phyloP scores from a whole-genome alignment of 1,140 invertebrate species.

The Leucophenga varia region DNA sequence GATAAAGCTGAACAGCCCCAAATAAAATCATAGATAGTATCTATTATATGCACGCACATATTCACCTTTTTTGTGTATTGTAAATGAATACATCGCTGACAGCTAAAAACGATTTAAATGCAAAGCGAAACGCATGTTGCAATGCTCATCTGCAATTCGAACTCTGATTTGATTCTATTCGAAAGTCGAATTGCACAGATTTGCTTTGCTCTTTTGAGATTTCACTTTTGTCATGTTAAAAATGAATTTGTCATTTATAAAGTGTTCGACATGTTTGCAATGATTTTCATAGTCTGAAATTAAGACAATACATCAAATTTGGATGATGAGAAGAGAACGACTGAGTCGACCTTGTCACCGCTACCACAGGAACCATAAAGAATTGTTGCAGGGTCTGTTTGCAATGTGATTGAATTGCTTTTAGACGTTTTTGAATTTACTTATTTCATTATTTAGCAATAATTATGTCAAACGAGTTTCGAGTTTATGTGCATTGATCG shows the following conservation, averaged over 20 bases:
- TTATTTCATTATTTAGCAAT: slow-evolving; percentile 31
- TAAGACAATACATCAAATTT: slow-evolving; percentile 47
- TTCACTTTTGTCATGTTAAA: slow-evolving; percentile 49
- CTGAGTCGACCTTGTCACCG: slow-evolving; percentile 13
- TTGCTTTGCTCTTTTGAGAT: too few relatives aligned
- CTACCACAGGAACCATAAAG: background rate
- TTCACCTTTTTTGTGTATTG: too few relatives aligned
- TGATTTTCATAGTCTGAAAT: slow-evolving; percentile 26
- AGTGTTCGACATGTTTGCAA: slow-evolving; percentile 50
- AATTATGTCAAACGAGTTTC: slow-evolving; percentile 39
- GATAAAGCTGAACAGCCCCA: background rate
- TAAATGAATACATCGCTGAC: background rate
- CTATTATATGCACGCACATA: too few relatives aligned
- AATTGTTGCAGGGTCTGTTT: slow-evolving; percentile 3
- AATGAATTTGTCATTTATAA: slow-evolving; percentile 55
- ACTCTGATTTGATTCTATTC: background rate
- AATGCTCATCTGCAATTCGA: background rate
- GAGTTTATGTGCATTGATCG: slow-evolving; percentile 26
- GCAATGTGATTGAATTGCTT: slow-evolving; percentile 49
- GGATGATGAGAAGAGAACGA: slow-evolving; percentile 1
- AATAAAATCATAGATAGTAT: background rate
- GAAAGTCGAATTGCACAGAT: too few relatives aligned
- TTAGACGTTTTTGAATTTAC: slow-evolving; percentile 5
- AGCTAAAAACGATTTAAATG: background rate
- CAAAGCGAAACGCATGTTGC: background rate